phyloP scores from a whole-genome alignment of 2,888 invertebrate genomes.

The Parapristionchus giblindavisi region DNA sequence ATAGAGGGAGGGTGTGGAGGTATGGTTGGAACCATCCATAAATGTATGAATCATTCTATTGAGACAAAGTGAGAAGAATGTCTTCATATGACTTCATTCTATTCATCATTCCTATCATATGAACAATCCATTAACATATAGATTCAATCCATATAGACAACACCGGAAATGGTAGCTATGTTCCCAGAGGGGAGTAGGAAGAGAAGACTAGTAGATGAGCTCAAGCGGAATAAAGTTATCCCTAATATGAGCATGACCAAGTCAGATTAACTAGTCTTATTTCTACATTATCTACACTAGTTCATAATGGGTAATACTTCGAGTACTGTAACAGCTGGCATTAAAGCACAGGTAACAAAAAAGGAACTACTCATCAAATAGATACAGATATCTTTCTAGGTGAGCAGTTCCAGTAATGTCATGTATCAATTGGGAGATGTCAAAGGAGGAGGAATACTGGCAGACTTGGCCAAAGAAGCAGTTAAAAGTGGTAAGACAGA shows the following conservation, averaged over 20 bases:
- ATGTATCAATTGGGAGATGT: slow-evolving; percentile 61
- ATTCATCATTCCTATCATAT: not conserved
- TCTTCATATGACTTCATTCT: not conserved
- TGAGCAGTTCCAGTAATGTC: slow-evolving; percentile 56
- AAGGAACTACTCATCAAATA: too few species aligned
- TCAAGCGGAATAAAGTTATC: slow-evolving; percentile 20
- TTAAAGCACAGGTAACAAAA: slow-evolving; percentile 60
- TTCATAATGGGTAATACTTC: slow-evolving; percentile 61
- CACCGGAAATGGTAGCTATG: slow-evolving; percentile 36
- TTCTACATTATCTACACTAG: not conserved
- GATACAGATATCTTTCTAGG: slow-evolving; percentile 40
- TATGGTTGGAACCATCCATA: slow-evolving; percentile 31
- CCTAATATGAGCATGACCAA: not conserved
- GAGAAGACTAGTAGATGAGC: slow-evolving; percentile 3
- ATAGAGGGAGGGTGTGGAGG: too few species aligned
- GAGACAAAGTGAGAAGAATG: slow-evolving; percentile 14
- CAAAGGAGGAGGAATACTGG: slow-evolving; percentile 58
- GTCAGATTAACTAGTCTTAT: not conserved
- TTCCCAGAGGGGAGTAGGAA: not conserved
- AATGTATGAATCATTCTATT: slow-evolving; percentile 23
- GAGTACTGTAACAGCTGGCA: slow-evolving; percentile 65
- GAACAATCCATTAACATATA: not conserved
- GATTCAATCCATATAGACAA: not conserved
- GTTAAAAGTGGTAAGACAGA: slow-evolving; percentile 50
- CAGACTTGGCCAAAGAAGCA: slow-evolving; percentile 58